Percentiles rank a stretch among this genome's conserved stretches.
phyloP scores from a whole-genome alignment of 2,797 vertebrate genomes.

The Argya squamiceps region DNA sequence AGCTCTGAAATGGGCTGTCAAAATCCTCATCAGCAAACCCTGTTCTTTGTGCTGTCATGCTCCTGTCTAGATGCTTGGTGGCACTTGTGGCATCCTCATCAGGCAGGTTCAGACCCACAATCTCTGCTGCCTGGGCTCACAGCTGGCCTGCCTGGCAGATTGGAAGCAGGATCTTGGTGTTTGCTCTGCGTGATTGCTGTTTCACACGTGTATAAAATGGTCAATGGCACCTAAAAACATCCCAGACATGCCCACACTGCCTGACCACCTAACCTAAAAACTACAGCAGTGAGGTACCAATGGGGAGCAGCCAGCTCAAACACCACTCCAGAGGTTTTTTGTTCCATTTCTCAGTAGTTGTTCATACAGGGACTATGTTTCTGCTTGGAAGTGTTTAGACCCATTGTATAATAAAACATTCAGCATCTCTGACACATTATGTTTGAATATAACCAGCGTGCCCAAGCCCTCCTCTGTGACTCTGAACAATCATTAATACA shows the following conservation, averaged over 20 bases:
- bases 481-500: neutral
- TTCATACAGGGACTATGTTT: neutral
- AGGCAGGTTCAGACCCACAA: neutral
- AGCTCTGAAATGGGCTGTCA: neutral
- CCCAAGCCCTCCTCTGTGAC: neutral
- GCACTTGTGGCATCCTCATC: neutral
- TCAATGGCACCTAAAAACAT: neutral
- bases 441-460: neutral
- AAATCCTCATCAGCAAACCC: neutral
- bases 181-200: neutral
- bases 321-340: neutral
- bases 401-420: neutral
- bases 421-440: neutral
- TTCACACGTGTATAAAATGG: fast-evolving
- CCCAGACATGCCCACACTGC: neutral
- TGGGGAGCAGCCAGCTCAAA: neutral
- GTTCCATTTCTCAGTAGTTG: neutral
- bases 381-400: neutral
- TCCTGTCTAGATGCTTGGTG: neutral
- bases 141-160: neutral
- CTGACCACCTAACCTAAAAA: neutral
- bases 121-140: neutral
- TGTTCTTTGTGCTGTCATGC: neutral
- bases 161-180: neutral
- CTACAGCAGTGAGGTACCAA: neutral